phyloP scores from a whole-genome alignment of 1,140 invertebrate species.

The Mamestra configurata region DNA sequence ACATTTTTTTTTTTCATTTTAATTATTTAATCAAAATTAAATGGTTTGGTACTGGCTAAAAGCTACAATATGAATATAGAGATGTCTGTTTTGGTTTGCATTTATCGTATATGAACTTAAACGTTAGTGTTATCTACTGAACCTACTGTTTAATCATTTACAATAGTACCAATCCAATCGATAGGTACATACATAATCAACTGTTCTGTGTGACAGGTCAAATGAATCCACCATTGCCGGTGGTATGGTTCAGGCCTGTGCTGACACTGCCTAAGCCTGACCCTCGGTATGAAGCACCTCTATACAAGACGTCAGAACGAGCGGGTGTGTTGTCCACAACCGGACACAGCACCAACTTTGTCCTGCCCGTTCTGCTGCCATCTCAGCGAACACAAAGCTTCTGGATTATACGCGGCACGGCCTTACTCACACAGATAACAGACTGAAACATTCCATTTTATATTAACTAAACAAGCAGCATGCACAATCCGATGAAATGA shows the following conservation, averaged over 20 bases:
- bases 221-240: slow-evolving; percentile 93
- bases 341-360: slow-evolving; percentile 96
- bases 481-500: slow-evolving; percentile 1
- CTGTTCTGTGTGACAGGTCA: slow-evolving; percentile 67
- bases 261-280: slow-evolving; percentile 89
- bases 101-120: not conserved
- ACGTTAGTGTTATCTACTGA: not conserved
- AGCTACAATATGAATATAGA: not conserved
- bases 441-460: slow-evolving; percentile 58
- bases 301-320: slow-evolving; percentile 95
- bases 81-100: not conserved
- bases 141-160: no score
- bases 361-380: slow-evolving; percentile 93
- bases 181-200: not conserved
- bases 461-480: not conserved
- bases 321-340: slow-evolving; percentile 95
- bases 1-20: not conserved
- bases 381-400: slow-evolving; percentile 90
- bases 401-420: slow-evolving; percentile 96
- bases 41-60: not conserved
- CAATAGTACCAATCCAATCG: no score
- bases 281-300: slow-evolving; percentile 91
- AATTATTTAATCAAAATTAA: not conserved
- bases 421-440: slow-evolving; percentile 93
- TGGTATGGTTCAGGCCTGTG: slow-evolving; percentile 92